Base-by-base conservation (phyloP, 2,888 invertebrate species). In the Eilema caniola region DNA sequence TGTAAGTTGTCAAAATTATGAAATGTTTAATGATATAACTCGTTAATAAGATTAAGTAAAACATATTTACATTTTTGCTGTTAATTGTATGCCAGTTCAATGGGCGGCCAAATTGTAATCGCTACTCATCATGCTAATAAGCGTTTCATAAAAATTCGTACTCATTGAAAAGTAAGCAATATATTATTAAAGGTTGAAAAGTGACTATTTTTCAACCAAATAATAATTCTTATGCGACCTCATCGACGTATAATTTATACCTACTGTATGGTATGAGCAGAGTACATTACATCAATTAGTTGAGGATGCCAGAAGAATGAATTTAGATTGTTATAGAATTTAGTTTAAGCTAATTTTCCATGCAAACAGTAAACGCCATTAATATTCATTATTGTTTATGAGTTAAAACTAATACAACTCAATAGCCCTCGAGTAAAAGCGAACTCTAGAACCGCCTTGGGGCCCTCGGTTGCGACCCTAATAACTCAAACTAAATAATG, bases 301-400 rank as follows among this genome's bases (percentile, higher is more conserved):
- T 37, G 31, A 63, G 12, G 33, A 60, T 56, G 7, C 66, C 28
- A 37, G 31, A n/a, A n/a, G n/a, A n/a, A n/a, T n/a, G n/a, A n/a
- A n/a, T n/a, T n/a, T n/a, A n/a, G n/a, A n/a, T n/a, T n/a, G n/a
- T n/a, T n/a, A n/a, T n/a, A 61, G 64, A 77, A 77, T 77, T 76
- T 37, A 70, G 67, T 74, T 65, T 28, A 74, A 74, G 74, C 78
- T 85, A 70, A 83, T 86, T 85, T 85, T 85, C 75, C 73, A 73
- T 73, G 73, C 63, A 25, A 75, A 72, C 80, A 75, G 76, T 79
- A 81, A 84, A 82, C 75, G 81, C 78, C 78, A 89, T 89, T 88
- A 88, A 87, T 89, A 89, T 88, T 89, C 83, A 90, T 89, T 87
- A 89, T 87, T 89, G 84, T 87, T 87, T 85, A 86, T n/a, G n/a